A percentile compares a stretch with the other conserved stretches of the same genome.
phyloP scores from a whole-genome alignment of 2,113 vertebrate species.

The Oxyura jamaicensis region DNA sequence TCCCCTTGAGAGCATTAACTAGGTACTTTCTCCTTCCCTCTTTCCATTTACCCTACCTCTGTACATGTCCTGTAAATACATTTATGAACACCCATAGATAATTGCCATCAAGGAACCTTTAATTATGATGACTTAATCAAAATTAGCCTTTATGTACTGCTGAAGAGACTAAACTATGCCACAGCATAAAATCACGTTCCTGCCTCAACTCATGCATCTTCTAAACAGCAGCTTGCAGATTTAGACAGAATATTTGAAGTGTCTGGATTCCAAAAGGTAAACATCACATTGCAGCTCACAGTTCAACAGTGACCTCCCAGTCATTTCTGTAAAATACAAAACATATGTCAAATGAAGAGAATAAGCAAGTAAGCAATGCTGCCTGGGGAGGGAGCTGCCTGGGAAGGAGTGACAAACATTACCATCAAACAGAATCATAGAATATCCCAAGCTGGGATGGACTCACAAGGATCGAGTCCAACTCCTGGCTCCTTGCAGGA shows the following conservation, averaged over 20 bases:
- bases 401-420: neutral
- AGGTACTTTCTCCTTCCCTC: neutral
- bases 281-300: neutral
- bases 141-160: neutral
- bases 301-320: neutral
- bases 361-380: neutral
- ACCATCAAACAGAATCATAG: neutral
- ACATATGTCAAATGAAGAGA: neutral
- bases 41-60: neutral
- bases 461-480: neutral
- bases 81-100: neutral
- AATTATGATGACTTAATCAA: neutral
- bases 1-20: neutral
- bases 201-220: neutral
- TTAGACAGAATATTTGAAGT: neutral
- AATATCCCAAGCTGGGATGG: neutral
- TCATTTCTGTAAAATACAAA: neutral
- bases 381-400: no score
- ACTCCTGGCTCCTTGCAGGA: neutral
- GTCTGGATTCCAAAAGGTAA: neutral
- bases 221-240: neutral
- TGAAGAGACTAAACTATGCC: neutral
- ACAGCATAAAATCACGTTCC: neutral
- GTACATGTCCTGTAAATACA: neutral
- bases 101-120: constrained; percentile 4